Conservation (phyloP, 1,140 invertebrate genomes). For the Cyclargus thomasi region DNA sequence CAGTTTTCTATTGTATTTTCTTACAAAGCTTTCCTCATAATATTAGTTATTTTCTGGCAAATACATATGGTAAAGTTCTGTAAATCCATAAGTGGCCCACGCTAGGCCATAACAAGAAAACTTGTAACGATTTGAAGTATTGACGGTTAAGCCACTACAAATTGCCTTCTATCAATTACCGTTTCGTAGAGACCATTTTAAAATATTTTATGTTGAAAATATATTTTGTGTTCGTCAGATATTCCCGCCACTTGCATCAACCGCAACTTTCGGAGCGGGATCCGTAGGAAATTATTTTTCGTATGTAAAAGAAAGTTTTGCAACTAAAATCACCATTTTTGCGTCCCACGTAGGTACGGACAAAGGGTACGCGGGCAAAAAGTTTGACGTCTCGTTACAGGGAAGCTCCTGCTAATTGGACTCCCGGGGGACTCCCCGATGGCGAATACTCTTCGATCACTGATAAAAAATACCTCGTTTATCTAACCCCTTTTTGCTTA, state of each 20-base stretch:
- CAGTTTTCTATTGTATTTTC: too few species aligned
- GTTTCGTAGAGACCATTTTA: too few species aligned
- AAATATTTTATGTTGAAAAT: too few species aligned
- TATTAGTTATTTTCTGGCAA: too few species aligned
- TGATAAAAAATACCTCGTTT: conserved; percentile 14
- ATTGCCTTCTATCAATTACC: too few species aligned
- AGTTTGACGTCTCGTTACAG: conserved; percentile 22
- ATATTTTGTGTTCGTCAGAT: background rate
- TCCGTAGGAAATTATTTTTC: background rate
- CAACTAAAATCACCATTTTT: background rate
- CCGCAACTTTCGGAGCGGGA: background rate
- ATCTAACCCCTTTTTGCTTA: background rate
- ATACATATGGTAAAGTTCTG: too few species aligned
- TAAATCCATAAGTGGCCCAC: conserved; percentile 62
- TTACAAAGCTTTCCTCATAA: too few species aligned
- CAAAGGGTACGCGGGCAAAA: conserved; percentile 21
- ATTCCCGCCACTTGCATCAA: background rate
- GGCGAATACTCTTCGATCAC: background rate
- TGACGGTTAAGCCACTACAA: too few species aligned
- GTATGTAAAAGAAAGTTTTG: background rate
- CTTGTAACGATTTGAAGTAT: conserved; percentile 33
- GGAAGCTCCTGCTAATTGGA: conserved; percentile 19
- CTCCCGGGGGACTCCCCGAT: conserved; percentile 19
- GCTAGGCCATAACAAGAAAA: conserved; percentile 58
- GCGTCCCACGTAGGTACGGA: background rate